phyloP scores from a whole-genome alignment of 2,797 vertebrate species.

The Tokudaia tokunoshimensis region DNA sequence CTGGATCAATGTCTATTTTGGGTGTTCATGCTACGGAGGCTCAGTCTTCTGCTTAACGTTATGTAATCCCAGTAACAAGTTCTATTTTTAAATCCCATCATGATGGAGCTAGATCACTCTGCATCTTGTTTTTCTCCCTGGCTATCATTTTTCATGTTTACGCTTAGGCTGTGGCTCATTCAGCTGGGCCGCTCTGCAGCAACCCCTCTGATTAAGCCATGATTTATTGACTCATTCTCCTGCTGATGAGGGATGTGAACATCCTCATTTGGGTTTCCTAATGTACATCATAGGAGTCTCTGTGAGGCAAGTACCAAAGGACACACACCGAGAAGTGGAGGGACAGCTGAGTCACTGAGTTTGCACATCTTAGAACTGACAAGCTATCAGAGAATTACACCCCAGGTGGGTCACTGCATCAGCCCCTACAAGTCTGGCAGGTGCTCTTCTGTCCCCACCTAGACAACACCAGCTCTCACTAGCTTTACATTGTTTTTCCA shows the following conservation, averaged over 20 bases:
- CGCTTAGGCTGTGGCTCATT: neutral
- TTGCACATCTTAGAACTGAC: neutral
- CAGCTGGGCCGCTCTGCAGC: neutral
- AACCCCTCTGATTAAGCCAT: neutral
- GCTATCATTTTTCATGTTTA: neutral
- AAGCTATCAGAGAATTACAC: neutral
- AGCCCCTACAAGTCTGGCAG: neutral
- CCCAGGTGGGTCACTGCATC: neutral
- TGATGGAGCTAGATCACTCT: neutral
- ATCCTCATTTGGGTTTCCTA: neutral
- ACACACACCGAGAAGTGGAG: neutral
- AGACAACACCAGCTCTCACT: neutral
- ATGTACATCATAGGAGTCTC: neutral
- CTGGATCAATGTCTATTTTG: fast-evolving
- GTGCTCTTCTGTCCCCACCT: neutral
- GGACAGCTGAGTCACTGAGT: neutral
- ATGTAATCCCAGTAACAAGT: neutral
- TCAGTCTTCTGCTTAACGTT: neutral
- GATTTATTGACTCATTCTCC: neutral
- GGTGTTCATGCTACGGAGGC: fast-evolving
- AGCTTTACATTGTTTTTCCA: neutral
- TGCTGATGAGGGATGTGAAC: neutral
- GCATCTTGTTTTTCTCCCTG: neutral
- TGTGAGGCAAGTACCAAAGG: no score
- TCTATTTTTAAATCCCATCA: slow-evolving; percentile 7